phyloP scores from a whole-genome alignment of 30 jellyfish, hydroid and myxozoan species.

The Cassiopea andromeda region DNA sequence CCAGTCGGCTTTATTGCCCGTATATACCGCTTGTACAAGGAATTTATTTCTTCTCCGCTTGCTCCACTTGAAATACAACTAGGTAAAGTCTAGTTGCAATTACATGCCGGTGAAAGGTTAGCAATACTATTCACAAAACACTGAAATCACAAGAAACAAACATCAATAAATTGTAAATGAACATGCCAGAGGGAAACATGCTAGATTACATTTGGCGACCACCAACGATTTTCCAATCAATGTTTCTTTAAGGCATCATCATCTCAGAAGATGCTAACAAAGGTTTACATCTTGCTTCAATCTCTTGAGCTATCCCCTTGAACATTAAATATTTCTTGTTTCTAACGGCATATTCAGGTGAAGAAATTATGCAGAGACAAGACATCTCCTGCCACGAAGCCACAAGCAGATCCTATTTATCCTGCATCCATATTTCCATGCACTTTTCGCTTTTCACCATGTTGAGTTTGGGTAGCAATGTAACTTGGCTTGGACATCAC shows the following conservation, averaged over 20 bases:
- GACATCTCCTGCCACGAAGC: slow-evolving; percentile 10
- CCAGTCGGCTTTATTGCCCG: too few species aligned
- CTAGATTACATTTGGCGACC: not conserved
- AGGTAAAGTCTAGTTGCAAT: too few species aligned
- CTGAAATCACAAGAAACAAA: too few species aligned
- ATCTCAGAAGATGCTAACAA: not conserved
- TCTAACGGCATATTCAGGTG: slow-evolving; percentile 9
- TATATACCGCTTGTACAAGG: too few species aligned
- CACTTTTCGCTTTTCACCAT: not conserved
- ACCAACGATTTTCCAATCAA: not conserved
- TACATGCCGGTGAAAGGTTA: too few species aligned
- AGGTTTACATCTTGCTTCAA: not conserved
- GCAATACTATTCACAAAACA: too few species aligned
- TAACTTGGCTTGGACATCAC: not conserved
- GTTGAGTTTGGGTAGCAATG: not conserved
- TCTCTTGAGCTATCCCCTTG: not conserved
- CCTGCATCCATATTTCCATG: slow-evolving; percentile 3
- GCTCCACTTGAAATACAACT: too few species aligned
- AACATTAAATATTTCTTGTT: not conserved
- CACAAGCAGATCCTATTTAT: slow-evolving; percentile 10
- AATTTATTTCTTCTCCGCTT: too few species aligned
- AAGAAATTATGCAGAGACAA: slow-evolving; percentile 7
- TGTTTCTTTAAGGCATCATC: not conserved
- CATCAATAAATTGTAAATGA: not conserved
- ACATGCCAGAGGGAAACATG: not conserved